These are phyloP conservation scores for Thalassaphorura encarpata DNA, from an alignment of 1,140 invertebrate species.

Conservation along the genomic window DNA sequence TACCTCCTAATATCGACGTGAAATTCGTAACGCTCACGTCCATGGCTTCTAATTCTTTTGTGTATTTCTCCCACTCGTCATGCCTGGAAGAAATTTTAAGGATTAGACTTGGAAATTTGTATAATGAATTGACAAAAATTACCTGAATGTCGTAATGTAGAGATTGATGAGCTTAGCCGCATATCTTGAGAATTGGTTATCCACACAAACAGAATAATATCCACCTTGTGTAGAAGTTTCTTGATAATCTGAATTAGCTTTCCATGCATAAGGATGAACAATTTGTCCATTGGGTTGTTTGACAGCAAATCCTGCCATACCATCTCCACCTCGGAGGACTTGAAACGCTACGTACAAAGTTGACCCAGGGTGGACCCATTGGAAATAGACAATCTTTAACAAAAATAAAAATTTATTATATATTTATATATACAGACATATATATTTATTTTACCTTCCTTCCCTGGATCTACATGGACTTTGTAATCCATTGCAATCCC, in stretches of 20 bases:
- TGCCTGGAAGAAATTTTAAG: constrained; percentile 47
- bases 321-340: constrained; percentile 76
- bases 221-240: constrained; percentile 66
- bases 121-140: too few relatives aligned
- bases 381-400: constrained; percentile 39
- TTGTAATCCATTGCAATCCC: constrained; percentile 83
- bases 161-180: constrained; percentile 84
- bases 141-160: constrained; percentile 83
- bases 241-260: constrained; percentile 72
- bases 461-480: constrained; percentile 81
- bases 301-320: constrained; percentile 73
- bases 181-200: constrained; percentile 89
- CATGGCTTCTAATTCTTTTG: constrained; percentile 75
- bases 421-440: too few relatives aligned
- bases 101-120: neutral
- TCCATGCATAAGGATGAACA: constrained; percentile 83
- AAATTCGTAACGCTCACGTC: constrained; percentile 84
- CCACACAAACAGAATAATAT: constrained; percentile 87
- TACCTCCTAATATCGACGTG: constrained; percentile 44
- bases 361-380: constrained; percentile 81
- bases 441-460: too few relatives aligned
- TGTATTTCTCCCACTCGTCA: constrained; percentile 86
- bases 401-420: too few relatives aligned
- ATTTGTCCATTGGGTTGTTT: constrained; percentile 70
- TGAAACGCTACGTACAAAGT: constrained; percentile 89